Conservation (phyloP, 1,140 invertebrate species). For the Drosophila takahashii region DNA sequence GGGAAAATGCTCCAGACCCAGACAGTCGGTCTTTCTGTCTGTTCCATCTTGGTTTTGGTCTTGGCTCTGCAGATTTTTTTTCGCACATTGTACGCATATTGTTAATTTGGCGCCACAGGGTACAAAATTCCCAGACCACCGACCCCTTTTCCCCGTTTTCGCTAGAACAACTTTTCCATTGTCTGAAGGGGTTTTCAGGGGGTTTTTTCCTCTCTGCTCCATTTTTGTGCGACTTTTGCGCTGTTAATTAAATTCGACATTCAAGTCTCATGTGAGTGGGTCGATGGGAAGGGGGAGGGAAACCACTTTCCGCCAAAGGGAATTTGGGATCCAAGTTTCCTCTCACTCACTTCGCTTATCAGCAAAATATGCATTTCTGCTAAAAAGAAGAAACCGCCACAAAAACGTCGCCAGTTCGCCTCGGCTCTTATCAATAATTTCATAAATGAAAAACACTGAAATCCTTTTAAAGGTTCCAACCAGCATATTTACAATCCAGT, state of each 20-base stretch:
- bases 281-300: no score
- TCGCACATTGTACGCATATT: constrained; percentile 77
- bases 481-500: constrained; percentile 44
- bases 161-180: constrained; percentile 27
- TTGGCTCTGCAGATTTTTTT: constrained; percentile 38
- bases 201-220: constrained; percentile 31
- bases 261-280: constrained; percentile 25
- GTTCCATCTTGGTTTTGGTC: constrained; percentile 36
- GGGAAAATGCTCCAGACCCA: constrained; percentile 56
- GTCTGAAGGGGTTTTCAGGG: constrained; percentile 39
- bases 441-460: constrained; percentile 80
- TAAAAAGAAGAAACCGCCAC: constrained; percentile 42
- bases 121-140: constrained; percentile 41
- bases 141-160: constrained; percentile 2
- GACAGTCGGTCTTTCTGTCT: constrained; percentile 37
- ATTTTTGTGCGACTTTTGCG: constrained; percentile 66
- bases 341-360: constrained; percentile 35
- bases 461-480: constrained; percentile 72
- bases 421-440: constrained; percentile 77
- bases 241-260: constrained; percentile 82
- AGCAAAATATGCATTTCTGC: constrained; percentile 66
- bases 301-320: constrained; percentile 55
- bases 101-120: constrained; percentile 75
- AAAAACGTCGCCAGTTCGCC: constrained; percentile 38
- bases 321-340: constrained; percentile 36